phyloP scores from a whole-genome alignment of 2,888 invertebrate species.

The Hartigia nigra region DNA sequence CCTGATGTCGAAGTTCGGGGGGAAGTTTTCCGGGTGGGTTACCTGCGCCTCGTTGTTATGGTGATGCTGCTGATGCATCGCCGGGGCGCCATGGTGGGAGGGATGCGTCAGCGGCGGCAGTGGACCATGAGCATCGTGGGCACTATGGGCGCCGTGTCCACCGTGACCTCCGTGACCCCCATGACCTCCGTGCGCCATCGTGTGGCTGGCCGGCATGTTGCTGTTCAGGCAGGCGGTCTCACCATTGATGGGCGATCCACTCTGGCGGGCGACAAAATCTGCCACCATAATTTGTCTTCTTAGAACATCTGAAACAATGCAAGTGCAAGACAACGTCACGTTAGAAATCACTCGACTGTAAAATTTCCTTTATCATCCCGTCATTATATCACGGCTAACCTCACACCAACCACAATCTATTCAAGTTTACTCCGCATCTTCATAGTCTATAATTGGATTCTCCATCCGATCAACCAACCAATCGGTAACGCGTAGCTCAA shows the following conservation, averaged over 20 bases:
- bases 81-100: conserved; percentile 49
- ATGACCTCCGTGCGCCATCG: conserved; percentile 61
- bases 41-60: conserved; percentile 62
- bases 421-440: not conserved
- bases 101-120: conserved; percentile 58
- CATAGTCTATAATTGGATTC: not conserved
- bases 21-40: conserved; percentile 55
- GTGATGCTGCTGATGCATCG: conserved; percentile 31
- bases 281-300: conserved; percentile 81
- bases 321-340: not conserved
- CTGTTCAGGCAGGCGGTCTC: conserved; percentile 73
- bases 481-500: too few species aligned
- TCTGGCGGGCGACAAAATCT: conserved; percentile 83
- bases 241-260: conserved; percentile 77
- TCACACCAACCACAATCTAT: not conserved
- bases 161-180: conserved; percentile 41
- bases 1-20: conserved; percentile 67
- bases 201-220: conserved; percentile 62
- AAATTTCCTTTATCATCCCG: not conserved
- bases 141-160: conserved; percentile 47
- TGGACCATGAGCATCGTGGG: conserved; percentile 48
- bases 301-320: conserved; percentile 60
- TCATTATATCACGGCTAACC: not conserved
- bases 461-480: too few species aligned
- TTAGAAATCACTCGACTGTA: not conserved